These are phyloP conservation scores for Silurus lanzhouensis DNA, from an alignment of 2,797 vertebrate genomes.

Conservation along the genomic window DNA sequence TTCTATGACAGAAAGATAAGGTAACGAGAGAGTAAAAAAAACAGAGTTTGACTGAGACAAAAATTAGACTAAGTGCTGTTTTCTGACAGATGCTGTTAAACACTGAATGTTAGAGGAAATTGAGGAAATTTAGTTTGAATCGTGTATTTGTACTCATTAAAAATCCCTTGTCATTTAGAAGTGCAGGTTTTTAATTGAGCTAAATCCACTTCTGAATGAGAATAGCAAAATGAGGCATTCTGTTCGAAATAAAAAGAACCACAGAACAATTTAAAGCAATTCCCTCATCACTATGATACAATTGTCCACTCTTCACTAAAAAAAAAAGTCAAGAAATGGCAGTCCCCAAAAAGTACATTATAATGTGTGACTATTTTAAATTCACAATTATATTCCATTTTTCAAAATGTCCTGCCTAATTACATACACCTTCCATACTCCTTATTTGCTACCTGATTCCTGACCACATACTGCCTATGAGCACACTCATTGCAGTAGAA, in stretches of 20 bases:
- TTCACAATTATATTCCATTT: background rate
- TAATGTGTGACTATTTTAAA: background rate
- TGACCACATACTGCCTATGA: background rate
- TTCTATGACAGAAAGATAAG: background rate
- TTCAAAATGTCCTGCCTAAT: background rate
- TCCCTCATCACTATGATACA: background rate
- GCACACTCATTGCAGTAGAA: background rate
- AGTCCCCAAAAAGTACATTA: background rate
- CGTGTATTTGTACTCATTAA: slow-evolving; percentile 41
- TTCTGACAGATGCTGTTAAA: slow-evolving; percentile 29
- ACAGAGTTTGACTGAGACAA: background rate
- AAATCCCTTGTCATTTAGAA: slow-evolving; percentile 49
- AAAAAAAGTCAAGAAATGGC: background rate
- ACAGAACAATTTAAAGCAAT: slow-evolving; percentile 14
- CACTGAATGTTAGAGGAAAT: background rate
- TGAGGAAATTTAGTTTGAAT: background rate
- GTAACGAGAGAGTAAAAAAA: slow-evolving; percentile 62
- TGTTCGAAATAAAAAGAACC: background rate
- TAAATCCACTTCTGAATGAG: slow-evolving; percentile 40
- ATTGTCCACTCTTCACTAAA: background rate
- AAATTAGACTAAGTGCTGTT: slow-evolving; percentile 19
- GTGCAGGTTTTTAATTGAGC: slow-evolving; percentile 28
- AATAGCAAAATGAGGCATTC: slow-evolving; percentile 40
- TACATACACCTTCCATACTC: background rate
- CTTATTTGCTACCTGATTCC: background rate